Percentiles rank a stretch among this genome's conserved stretches.
Evolutionary conservation across 2,113 vertebrate genomes (phyloP).

Genomic region (Cyphomyrus plagiostoma): DNA sequence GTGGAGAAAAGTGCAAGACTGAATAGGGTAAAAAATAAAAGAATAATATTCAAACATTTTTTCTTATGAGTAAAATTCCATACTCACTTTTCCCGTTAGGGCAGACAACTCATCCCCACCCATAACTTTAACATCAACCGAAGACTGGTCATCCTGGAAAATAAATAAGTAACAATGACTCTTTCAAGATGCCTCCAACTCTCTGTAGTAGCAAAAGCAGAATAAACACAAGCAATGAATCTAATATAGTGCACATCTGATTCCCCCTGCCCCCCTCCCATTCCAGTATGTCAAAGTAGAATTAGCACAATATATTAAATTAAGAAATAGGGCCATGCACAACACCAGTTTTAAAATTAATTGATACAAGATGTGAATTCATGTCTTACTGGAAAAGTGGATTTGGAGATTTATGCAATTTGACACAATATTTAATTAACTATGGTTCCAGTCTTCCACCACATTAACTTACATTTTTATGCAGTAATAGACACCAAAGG

Average conservation of each 20-base stretch:
- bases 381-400: not conserved
- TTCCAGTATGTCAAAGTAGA: not conserved
- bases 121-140: slow-evolving; percentile 63
- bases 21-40: not conserved
- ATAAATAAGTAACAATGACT: slow-evolving; percentile 4
- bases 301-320: not conserved
- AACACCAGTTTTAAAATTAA: not conserved
- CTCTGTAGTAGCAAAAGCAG: not conserved
- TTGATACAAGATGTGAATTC: not conserved
- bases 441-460: not conserved
- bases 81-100: slow-evolving; percentile 67
- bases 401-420: not conserved
- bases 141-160: slow-evolving; percentile 65
- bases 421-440: not conserved
- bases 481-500: not conserved
- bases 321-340: not conserved
- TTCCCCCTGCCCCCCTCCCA: not conserved
- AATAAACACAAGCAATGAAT: not conserved
- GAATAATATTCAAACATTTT: not conserved
- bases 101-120: slow-evolving; percentile 67
- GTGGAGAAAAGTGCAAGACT: slow-evolving; percentile 29
- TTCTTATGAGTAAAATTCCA: not conserved
- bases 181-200: not conserved
- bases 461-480: not conserved
- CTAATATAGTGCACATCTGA: not conserved